Percentiles rank a stretch among this genome's conserved stretches.
Evolutionary conservation across 2,797 vertebrate genomes (phyloP).

Genomic region (Rachycentron canadum): DNA sequence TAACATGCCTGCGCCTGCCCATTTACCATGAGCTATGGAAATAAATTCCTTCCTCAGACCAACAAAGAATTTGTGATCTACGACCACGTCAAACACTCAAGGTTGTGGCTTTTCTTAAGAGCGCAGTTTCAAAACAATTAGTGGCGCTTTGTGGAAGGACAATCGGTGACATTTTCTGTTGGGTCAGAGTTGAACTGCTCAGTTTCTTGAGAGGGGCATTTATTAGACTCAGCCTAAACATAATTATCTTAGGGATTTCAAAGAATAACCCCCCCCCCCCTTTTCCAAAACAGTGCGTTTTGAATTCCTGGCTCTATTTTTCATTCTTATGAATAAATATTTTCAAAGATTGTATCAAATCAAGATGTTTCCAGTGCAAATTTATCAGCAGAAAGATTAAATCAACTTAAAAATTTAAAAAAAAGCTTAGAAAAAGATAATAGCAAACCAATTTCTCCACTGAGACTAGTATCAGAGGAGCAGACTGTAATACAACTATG

Average conservation of each 20-base stretch:
- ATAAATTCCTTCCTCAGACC: conserved; percentile 52
- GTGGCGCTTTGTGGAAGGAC: conserved; percentile 41
- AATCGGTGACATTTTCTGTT: conserved; percentile 53
- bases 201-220: conserved; percentile 35
- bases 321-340: not conserved
- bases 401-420: not conserved
- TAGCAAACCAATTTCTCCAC: not conserved
- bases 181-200: conserved; percentile 60
- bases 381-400: not conserved
- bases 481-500: not conserved
- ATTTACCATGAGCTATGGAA: conserved; percentile 47
- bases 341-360: not conserved
- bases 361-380: not conserved
- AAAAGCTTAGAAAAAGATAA: not conserved
- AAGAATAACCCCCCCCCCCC: not conserved
- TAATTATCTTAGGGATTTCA: not conserved
- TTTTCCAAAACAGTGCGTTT: not conserved
- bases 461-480: not conserved
- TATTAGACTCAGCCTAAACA: not conserved
- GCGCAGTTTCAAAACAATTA: conserved; percentile 58
- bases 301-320: not conserved
- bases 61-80: conserved; percentile 57
- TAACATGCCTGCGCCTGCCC: conserved; percentile 53
- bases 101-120: conserved; percentile 32
- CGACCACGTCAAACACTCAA: conserved; percentile 33